Conservation (phyloP, 2,888 invertebrate genomes). For the Plutella xylostella region DNA sequence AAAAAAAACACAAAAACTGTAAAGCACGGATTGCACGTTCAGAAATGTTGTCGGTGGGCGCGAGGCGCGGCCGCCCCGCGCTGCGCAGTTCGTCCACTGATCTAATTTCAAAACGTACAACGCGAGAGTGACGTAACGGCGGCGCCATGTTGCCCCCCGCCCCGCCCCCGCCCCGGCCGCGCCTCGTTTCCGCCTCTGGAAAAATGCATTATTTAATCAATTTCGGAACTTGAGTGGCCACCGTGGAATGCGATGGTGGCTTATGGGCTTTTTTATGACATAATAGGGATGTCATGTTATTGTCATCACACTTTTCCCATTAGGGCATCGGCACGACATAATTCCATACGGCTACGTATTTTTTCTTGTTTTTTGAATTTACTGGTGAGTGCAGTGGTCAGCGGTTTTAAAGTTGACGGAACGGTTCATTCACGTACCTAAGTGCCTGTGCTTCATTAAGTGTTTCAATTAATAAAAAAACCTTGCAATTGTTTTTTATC, state of each 20-base stretch:
- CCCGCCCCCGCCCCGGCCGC: slow-evolving; percentile 33
- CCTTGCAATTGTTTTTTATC: too few species aligned
- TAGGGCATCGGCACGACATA: too few species aligned
- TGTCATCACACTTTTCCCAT: too few species aligned
- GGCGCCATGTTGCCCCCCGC: slow-evolving; percentile 46
- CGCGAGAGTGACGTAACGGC: slow-evolving; percentile 61
- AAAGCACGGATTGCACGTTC: slow-evolving; percentile 30
- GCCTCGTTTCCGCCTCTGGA: slow-evolving; percentile 41
- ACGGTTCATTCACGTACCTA: too few species aligned
- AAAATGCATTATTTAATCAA: slow-evolving; percentile 61
- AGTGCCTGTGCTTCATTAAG: too few species aligned
- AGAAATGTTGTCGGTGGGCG: slow-evolving; percentile 13
- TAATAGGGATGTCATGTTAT: too few species aligned
- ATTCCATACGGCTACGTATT: too few species aligned
- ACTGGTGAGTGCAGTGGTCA: too few species aligned
- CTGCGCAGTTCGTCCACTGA: slow-evolving; percentile 51
- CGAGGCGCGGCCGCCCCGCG: slow-evolving; percentile 25
- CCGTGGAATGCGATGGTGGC: not conserved
- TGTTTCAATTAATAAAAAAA: too few species aligned
- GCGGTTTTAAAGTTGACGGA: too few species aligned
- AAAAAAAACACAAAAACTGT: slow-evolving; percentile 28
- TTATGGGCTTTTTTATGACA: not conserved
- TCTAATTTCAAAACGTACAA: slow-evolving; percentile 53
- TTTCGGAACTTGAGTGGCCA: slow-evolving; percentile 20
- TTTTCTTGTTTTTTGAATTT: too few species aligned